Conservation (phyloP, 1,140 invertebrate species). For the Ceratina australensis region DNA sequence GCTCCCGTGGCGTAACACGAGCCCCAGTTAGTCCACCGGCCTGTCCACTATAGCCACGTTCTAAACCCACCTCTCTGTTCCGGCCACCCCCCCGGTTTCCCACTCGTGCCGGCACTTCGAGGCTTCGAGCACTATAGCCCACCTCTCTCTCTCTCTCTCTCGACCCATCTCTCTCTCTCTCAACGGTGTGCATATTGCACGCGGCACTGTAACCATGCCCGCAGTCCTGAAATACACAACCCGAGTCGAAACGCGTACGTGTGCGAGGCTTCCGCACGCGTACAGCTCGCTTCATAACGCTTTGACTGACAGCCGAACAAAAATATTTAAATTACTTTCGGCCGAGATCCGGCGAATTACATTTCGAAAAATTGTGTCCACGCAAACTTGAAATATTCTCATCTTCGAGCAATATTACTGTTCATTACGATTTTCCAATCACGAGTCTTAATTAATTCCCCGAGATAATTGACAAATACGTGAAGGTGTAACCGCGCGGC, state of each 20-base stretch:
- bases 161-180: constrained; percentile 33
- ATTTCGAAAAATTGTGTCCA: too few relatives aligned
- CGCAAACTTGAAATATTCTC: too few relatives aligned
- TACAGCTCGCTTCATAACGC: constrained; percentile 16
- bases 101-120: constrained; percentile 44
- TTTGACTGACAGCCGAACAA: too few relatives aligned
- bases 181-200: constrained; percentile 73
- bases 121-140: constrained; percentile 61
- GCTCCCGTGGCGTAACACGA: constrained; percentile 72
- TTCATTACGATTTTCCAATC: too few relatives aligned
- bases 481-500: too few relatives aligned
- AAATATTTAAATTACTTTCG: too few relatives aligned
- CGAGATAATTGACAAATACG: too few relatives aligned
- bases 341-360: too few relatives aligned
- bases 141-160: constrained; percentile 41
- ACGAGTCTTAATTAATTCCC: too few relatives aligned
- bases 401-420: too few relatives aligned
- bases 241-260: constrained; percentile 65
- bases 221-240: constrained; percentile 74
- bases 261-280: constrained; percentile 33
- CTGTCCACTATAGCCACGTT: constrained; percentile 68
- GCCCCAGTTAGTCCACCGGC: constrained; percentile 72
- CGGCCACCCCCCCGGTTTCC: constrained; percentile 59
- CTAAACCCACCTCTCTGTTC: constrained; percentile 53
- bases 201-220: constrained; percentile 73